These are phyloP conservation scores for Hirtodrosophila trivittata DNA, from an alignment of 2,888 invertebrate genomes.

Conservation along the genomic window DNA sequence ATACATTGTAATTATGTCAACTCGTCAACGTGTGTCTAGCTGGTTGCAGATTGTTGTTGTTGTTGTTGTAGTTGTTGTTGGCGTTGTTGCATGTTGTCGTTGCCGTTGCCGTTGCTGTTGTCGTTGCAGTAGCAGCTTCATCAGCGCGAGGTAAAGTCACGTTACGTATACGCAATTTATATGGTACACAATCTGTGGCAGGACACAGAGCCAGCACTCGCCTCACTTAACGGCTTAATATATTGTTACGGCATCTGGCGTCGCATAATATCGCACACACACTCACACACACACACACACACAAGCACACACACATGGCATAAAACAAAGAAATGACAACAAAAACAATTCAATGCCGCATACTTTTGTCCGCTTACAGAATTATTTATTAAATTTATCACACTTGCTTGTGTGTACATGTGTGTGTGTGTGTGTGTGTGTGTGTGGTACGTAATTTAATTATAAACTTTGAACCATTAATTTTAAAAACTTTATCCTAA, in stretches of 20 bases:
- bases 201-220: conserved; percentile 28
- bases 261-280: conserved; percentile 52
- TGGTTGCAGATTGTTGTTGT: neutral
- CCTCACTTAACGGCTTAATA: conserved; percentile 78
- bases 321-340: conserved; percentile 51
- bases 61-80: neutral
- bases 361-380: conserved; percentile 23
- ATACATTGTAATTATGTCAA: conserved; percentile 74
- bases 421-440: conserved; percentile 30
- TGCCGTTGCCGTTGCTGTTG: conserved; percentile 14
- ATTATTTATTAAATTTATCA: conserved; percentile 42
- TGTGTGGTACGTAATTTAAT: conserved; percentile 76
- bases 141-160: conserved; percentile 20
- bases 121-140: conserved; percentile 30
- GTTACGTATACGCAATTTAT: conserved; percentile 64
- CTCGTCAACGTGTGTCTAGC: conserved; percentile 39
- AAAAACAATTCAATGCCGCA: conserved; percentile 58
- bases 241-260: conserved; percentile 72
- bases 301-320: conserved; percentile 31
- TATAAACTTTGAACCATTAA: conserved; percentile 81
- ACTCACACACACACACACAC: conserved; percentile 15
- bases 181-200: conserved; percentile 66
- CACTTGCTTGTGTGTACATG: conserved; percentile 16
- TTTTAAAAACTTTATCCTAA: conserved; percentile 76
- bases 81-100: neutral